phyloP scores from a whole-genome alignment of 2,888 invertebrate species.

The Glyphotaelius pellucidus region DNA sequence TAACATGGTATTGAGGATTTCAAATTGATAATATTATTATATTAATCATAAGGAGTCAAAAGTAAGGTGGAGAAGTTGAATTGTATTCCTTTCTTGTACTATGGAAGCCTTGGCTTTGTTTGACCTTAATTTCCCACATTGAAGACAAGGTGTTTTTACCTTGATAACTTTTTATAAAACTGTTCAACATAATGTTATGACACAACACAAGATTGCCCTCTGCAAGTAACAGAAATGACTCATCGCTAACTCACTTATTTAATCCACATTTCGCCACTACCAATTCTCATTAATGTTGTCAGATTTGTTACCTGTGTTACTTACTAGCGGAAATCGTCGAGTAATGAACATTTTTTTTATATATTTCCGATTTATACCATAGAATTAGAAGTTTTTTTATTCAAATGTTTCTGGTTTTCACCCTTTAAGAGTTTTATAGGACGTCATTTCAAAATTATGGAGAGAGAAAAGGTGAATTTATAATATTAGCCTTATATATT shows the following conservation, averaged over 20 bases:
- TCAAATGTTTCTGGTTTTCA: too few species aligned
- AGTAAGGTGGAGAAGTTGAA: not conserved
- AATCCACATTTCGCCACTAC: not conserved
- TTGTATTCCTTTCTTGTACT: constrained; percentile 14
- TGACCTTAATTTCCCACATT: not conserved
- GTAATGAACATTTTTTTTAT: not conserved
- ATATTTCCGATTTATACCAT: not conserved
- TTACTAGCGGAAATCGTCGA: not conserved
- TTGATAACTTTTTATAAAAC: not conserved
- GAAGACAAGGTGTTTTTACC: constrained; percentile 2
- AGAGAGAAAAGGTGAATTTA: too few species aligned
- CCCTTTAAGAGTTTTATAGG: too few species aligned
- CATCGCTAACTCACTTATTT: not conserved
- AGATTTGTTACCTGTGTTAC: not conserved
- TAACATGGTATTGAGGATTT: too few species aligned
- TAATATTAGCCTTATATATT: too few species aligned
- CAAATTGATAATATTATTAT: too few species aligned
- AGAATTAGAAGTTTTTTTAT: too few species aligned
- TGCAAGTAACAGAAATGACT: not conserved
- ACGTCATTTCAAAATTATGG: too few species aligned
- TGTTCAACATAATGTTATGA: not conserved
- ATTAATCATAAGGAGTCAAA: not conserved
- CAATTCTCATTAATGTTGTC: not conserved
- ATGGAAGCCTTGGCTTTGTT: not conserved
- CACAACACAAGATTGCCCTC: not conserved